Base-by-base conservation (phyloP, 2,888 invertebrate genomes). In the Lasioglossum marginatum region DNA sequence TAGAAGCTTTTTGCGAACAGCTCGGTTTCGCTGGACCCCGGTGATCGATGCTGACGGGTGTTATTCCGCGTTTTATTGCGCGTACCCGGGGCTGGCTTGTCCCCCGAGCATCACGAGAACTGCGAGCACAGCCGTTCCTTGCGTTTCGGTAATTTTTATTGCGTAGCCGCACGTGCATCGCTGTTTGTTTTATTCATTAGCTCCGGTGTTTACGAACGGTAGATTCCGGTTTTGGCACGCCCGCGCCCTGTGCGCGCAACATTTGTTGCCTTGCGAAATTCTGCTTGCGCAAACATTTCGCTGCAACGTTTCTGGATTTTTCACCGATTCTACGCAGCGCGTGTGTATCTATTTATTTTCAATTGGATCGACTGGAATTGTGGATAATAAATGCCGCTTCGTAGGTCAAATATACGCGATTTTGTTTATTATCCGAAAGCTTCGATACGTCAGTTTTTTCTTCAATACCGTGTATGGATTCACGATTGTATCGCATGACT, bases 11-110 rank as follows among this genome's bases (percentile, higher is more conserved):
- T 78, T 71, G 60, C 74, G 16, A 40, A 27, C n/a, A 23, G 27
- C 37, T 27, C 72, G 27, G 78, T 75, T 78, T 72, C 82, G 74
- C 71, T 40, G 66, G 37, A 70, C 19, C n/a, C 43, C 68, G 40
- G 27, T 83, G 78, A 84, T 78, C 60, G 74, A 79, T 57, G 78
- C 74, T 78, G 84, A 52, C 70, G 19, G 48, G 10, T 40, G 60
- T 74, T 84, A 34, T 75, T 74, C 63, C 70, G 70, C 27, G 16
- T 27, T 79, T 79, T 79, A 70, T 74, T 83, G 40, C 57, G n/a
- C 37, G 12, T 23, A 19, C 37, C 43, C 23, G 23, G 48, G 40
- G 4, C 1, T 23, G 52, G 68, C 37, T 45, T 37, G 34, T 40
- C 40, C 31, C n/a, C 37, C 40, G 70, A 40, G 70, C 4, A 70